phyloP scores from a whole-genome alignment of 2,797 vertebrate species.

The Margarornis squamiger region DNA sequence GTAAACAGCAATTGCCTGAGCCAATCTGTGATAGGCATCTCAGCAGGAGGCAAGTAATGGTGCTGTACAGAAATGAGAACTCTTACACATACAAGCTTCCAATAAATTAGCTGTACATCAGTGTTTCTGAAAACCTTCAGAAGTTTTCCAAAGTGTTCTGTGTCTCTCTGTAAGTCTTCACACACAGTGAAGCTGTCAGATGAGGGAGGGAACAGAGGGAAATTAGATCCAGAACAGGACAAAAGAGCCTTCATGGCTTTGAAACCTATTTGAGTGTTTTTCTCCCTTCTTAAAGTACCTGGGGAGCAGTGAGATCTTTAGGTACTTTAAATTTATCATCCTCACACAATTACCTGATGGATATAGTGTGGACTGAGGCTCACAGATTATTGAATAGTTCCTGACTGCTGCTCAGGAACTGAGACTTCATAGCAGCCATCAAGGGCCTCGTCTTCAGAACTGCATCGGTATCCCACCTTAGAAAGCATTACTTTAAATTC shows the following conservation, averaged over 20 bases:
- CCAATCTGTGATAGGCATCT: neutral
- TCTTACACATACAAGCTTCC: neutral
- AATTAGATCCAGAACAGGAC: neutral
- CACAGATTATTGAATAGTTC: neutral
- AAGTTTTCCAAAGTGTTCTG: neutral
- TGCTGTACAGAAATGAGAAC: neutral
- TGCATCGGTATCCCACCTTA: neutral
- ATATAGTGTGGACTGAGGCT: neutral
- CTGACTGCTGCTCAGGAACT: neutral
- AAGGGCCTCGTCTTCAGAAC: neutral
- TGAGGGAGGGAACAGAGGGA: neutral
- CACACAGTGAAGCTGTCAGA: neutral
- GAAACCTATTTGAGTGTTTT: neutral
- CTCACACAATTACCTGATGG: neutral
- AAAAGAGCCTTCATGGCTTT: neutral
- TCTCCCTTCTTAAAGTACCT: neutral
- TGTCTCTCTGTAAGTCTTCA: neutral
- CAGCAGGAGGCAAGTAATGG: neutral
- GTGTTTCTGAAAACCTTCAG: neutral
- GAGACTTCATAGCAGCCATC: neutral
- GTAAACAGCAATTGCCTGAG: constrained; percentile 6
- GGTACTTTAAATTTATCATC: neutral
- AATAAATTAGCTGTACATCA: neutral
- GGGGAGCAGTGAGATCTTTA: neutral
- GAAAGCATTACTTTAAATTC: neutral